Evolutionary conservation across 2,113 vertebrate species (phyloP), one percentile per base, ranked within the genome.

Genomic region (Piaya cayana): DNA sequence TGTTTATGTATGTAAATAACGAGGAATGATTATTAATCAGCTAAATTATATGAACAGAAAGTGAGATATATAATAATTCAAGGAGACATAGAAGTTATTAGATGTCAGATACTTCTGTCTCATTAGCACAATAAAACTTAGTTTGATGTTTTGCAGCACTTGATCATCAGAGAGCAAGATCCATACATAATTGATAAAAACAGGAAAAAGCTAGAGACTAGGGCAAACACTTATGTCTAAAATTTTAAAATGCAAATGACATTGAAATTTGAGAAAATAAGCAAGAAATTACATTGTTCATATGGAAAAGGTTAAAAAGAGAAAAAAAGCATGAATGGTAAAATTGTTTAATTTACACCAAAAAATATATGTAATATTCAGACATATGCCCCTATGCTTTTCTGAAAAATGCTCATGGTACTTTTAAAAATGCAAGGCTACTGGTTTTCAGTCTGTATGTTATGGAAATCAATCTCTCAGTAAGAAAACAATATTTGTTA

Each of bases 121-220:
- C 92, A 87, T 94, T 95, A 93, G 27, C 67, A 94, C 85, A 94
- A 95, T 75, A 96, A 94, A 94, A 92, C 39, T 69, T 91, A 52
- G 70, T 79, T 87, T 90, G 78, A 95, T 85, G 87, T 91, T 95
- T 82, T 10, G 1, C 59, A 85, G 76, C 70, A 82, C 62, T 95
- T 82, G 82, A 94, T 93, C 90, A 95, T 95, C 67, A 90, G 78
- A 93, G 49, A 82, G 8, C 7, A 90, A 69, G 45, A 86, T 90
- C 82, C 79, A 94, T 90, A 74, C 59, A 95, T 88, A 94, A 93
- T 65, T 95, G 88, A 95, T 86, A 93, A 92, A 95, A 92, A 39
- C 30, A 34, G 45, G 29, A 18, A 65, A 74, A 92, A 91, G 21
- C 18, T 53, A 76, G 53, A 53, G 21, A 82, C 64, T 79, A 90